These are phyloP conservation scores for Tupaia chinensis DNA, from an alignment of 2,113 vertebrate genomes.

Conservation along the genomic window DNA sequence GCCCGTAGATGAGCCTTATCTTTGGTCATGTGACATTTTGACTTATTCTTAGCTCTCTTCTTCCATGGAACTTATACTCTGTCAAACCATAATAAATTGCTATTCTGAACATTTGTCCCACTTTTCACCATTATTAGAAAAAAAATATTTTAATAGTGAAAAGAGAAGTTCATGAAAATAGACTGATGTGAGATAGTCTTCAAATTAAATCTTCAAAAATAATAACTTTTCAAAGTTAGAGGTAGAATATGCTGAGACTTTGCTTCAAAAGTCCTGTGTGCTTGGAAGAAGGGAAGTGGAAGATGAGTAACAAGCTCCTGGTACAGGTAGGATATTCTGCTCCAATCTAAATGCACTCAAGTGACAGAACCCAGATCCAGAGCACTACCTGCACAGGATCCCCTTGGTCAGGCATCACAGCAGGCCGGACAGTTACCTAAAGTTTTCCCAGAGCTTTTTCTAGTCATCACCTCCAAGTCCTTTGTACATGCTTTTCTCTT, in stretches of 20 bases:
- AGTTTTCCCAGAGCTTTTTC: background rate
- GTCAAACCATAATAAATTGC: background rate
- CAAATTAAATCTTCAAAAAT: background rate
- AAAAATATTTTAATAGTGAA: background rate
- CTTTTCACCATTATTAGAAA: background rate
- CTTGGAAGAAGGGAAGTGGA: background rate
- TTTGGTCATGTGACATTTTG: background rate
- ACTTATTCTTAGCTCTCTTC: background rate
- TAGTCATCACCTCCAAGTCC: background rate
- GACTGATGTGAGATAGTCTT: background rate
- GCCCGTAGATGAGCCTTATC: background rate
- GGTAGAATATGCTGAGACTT: background rate
- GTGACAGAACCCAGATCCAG: background rate
- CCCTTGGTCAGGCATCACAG: background rate
- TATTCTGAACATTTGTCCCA: background rate
- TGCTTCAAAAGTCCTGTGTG: background rate
- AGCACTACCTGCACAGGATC: background rate
- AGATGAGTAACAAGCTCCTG: background rate
- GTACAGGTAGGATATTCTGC: background rate
- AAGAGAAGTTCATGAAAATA: background rate
- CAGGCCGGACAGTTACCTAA: background rate
- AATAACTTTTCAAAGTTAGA: background rate
- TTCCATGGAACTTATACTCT: background rate
- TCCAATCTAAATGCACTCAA: background rate
- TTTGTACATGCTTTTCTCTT: background rate